phyloP scores from a whole-genome alignment of 2,888 invertebrate genomes.

The Germaria angustata region DNA sequence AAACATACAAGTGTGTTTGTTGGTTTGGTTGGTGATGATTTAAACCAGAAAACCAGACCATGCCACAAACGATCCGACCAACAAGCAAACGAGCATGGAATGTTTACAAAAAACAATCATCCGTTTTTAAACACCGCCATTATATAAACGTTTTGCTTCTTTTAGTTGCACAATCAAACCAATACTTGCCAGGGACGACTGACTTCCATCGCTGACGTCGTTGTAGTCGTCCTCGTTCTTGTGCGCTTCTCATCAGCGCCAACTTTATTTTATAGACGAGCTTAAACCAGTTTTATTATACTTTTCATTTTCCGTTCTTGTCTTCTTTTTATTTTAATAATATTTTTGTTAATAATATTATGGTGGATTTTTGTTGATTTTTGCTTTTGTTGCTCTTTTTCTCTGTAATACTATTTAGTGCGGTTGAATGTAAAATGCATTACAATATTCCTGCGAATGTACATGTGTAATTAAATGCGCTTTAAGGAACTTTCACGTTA shows the following conservation, averaged over 20 bases:
- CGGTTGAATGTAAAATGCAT: constrained; percentile 47
- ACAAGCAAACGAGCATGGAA: constrained; percentile 25
- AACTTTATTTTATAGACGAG: constrained; percentile 34
- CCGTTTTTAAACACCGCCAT: constrained; percentile 32
- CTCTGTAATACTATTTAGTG: constrained; percentile 48
- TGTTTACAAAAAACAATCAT: constrained; percentile 28
- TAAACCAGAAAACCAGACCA: constrained; percentile 42
- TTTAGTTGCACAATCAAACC: constrained; percentile 13
- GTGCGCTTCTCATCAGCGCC: constrained; percentile 4
- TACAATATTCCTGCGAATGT: constrained; percentile 24
- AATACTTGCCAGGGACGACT: neutral
- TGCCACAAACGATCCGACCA: constrained; percentile 12
- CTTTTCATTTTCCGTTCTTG: constrained; percentile 9
- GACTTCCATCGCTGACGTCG: neutral
- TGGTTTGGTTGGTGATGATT: constrained; percentile 37
- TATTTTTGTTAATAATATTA: constrained; percentile 47
- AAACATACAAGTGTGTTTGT: constrained; percentile 27
- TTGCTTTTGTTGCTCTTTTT: constrained; percentile 6
- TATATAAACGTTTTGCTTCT: constrained; percentile 44
- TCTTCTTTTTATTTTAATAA: neutral
- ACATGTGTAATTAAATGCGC: constrained; percentile 44
- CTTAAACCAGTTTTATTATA: constrained; percentile 45
- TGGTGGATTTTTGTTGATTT: constrained; percentile 53
- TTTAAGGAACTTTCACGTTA: constrained; percentile 50
- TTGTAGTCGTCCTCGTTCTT: neutral